Conservation (phyloP, 2,888 invertebrate genomes). For the Gortyna flavago region DNA sequence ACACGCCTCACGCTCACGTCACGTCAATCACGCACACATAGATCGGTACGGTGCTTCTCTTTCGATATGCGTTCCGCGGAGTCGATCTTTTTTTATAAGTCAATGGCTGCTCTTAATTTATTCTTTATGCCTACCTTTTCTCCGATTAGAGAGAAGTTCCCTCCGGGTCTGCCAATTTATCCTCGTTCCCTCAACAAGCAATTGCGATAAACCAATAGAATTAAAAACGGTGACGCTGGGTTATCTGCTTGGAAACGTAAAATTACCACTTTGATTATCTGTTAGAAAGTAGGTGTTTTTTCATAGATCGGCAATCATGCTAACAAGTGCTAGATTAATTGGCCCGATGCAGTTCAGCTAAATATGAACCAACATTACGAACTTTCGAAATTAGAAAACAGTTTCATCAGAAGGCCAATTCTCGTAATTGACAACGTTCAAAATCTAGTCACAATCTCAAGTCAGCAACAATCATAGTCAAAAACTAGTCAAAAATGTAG, state of each 20-base stretch:
- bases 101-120: no score
- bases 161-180: slow-evolving; percentile 14
- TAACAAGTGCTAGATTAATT: slow-evolving; percentile 17
- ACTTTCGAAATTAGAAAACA: slow-evolving; percentile 27
- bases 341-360: background rate
- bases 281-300: background rate
- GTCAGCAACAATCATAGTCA: no score
- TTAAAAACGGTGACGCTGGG: slow-evolving; percentile 4
- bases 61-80: no score
- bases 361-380: background rate
- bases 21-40: no score
- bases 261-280: background rate
- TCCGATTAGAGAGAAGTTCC: background rate
- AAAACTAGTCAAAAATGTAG: no score
- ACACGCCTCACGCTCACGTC: no score
- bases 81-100: no score
- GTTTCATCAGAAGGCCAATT: background rate
- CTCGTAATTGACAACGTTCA: no score
- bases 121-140: background rate
- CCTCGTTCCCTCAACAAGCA: background rate
- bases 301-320: slow-evolving; percentile 2
- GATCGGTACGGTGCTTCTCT: no score
- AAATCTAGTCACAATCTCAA: no score
- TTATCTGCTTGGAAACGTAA: slow-evolving; percentile 6
- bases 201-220: slow-evolving; percentile 10